Conservation (phyloP, 1,140 invertebrate genomes). For the Rhagoletis zephyria region DNA sequence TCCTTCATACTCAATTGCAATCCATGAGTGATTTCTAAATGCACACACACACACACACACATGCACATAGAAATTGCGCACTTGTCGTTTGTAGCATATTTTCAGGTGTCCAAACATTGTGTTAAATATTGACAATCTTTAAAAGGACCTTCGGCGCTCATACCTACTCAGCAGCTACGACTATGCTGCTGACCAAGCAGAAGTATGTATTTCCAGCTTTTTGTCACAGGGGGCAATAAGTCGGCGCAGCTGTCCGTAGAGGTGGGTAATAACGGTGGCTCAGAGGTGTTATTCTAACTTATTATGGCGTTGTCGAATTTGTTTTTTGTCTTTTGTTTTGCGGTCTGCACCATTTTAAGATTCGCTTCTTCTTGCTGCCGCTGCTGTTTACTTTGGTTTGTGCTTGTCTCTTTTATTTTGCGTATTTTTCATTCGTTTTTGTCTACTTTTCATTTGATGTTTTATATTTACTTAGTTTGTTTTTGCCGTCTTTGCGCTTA, state of each 20-base stretch:
- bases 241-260: neutral
- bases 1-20: neutral
- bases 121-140: constrained; percentile 33
- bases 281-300: neutral
- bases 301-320: neutral
- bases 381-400: neutral
- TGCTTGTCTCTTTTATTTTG: neutral
- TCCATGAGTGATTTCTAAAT: neutral
- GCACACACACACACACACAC: neutral
- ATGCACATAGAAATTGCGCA: neutral
- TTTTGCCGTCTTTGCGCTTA: neutral
- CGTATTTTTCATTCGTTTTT: neutral
- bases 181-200: no score
- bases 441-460: neutral
- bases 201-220: no score
- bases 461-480: neutral
- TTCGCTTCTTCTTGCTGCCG: neutral
- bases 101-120: constrained; percentile 19
- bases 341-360: neutral
- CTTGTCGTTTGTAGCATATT: neutral
- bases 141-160: neutral
- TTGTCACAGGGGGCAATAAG: neutral
- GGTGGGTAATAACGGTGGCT: neutral
- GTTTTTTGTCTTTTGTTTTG: neutral
- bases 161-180: neutral